phyloP scores from a whole-genome alignment of 2,888 invertebrate species.

The Eucera pruinosa region DNA sequence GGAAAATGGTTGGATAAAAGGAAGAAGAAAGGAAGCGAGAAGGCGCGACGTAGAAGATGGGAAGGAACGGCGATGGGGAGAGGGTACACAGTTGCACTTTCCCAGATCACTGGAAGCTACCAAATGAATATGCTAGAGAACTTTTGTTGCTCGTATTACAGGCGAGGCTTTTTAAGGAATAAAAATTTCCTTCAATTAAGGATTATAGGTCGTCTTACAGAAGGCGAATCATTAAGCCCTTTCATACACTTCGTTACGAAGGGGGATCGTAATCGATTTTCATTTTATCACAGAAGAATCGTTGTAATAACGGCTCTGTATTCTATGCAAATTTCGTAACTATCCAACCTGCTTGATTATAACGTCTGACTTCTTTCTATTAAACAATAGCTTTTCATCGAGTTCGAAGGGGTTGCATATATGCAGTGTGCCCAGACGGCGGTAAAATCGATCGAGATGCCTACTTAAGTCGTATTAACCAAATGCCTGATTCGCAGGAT shows the following conservation, averaged over 20 bases:
- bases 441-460: constrained; percentile 47
- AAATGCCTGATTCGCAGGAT: constrained; percentile 55
- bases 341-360: background rate
- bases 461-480: constrained; percentile 54
- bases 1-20: constrained; percentile 29
- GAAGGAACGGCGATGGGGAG: constrained; percentile 1
- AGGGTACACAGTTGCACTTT: constrained; percentile 64
- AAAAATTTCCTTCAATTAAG: constrained; percentile 44
- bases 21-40: constrained; percentile 16
- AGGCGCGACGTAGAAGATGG: constrained; percentile 20
- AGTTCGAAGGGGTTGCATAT: background rate
- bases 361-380: background rate
- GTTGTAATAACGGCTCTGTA: background rate
- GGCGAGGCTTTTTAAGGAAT: constrained; percentile 44
- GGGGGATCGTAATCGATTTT: constrained; percentile 10
- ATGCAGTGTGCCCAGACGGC: constrained; percentile 1
- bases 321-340: background rate
- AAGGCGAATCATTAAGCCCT: constrained; percentile 12
- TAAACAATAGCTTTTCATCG: constrained; percentile 8
- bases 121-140: constrained; percentile 61
- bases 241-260: constrained; percentile 8
- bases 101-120: constrained; percentile 53
- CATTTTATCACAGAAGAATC: background rate
- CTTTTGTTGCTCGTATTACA: constrained; percentile 38
- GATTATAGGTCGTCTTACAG: constrained; percentile 17